phyloP scores from a whole-genome alignment of 2,113 vertebrate species.

The Lichenostomus cassidix region DNA sequence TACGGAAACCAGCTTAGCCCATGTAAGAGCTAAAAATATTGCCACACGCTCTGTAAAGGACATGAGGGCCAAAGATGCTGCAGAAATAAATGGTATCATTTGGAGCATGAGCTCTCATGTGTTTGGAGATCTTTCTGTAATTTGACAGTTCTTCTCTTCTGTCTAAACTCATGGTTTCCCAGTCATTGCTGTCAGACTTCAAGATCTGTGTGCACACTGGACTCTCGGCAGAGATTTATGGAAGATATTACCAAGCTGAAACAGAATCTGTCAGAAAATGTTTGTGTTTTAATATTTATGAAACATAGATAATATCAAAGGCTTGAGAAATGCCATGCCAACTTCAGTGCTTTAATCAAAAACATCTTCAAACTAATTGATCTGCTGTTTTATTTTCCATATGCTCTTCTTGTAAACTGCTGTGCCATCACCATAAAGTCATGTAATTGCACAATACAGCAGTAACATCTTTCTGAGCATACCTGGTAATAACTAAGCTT shows the following conservation, averaged over 20 bases:
- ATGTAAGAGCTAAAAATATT: not conserved
- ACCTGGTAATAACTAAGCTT: not conserved
- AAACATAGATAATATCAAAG: not conserved
- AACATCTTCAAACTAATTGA: not conserved
- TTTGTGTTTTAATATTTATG: not conserved
- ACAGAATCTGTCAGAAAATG: not conserved
- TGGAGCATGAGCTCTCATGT: not conserved
- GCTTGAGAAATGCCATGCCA: not conserved
- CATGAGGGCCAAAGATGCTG: not conserved
- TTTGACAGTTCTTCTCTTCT: not conserved
- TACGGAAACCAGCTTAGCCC: not conserved
- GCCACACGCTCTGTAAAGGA: not conserved
- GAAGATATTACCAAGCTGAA: not conserved
- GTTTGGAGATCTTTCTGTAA: not conserved
- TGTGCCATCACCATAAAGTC: not conserved
- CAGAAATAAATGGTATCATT: not conserved
- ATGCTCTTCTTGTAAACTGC: not conserved
- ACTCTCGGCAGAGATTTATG: not conserved
- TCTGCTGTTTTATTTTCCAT: not conserved
- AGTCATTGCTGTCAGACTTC: not conserved
- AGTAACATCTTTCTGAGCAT: not conserved
- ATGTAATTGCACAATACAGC: not conserved
- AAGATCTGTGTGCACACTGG: not conserved
- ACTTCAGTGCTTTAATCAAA: conserved; percentile 10
- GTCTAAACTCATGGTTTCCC: not conserved